These are phyloP conservation scores for Brachyhypopomus occidentalis DNA, from an alignment of 2,113 vertebrate genomes.

Conservation along the genomic window DNA sequence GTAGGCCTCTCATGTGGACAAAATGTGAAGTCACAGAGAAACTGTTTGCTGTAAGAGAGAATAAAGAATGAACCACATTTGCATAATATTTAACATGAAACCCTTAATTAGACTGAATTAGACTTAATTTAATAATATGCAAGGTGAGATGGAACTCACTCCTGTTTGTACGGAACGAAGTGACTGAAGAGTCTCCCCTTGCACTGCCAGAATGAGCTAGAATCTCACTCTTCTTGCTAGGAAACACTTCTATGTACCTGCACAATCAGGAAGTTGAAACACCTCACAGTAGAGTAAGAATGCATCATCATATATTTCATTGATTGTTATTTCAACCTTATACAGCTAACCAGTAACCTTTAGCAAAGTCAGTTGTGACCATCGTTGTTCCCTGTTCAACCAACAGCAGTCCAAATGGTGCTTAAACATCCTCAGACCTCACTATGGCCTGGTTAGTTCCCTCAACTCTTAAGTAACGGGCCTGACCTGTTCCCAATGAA, in stretches of 20 bases:
- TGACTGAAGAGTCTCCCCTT: slow-evolving; percentile 16
- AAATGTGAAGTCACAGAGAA: slow-evolving; percentile 58
- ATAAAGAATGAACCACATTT: background rate
- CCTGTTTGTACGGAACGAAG: background rate
- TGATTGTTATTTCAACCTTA: background rate
- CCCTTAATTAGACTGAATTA: background rate
- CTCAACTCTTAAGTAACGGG: background rate
- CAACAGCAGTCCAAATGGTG: no score
- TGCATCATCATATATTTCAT: background rate
- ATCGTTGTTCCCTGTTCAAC: no score
- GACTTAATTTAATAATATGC: no score
- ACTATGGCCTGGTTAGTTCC: background rate
- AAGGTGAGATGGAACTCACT: slow-evolving; percentile 1
- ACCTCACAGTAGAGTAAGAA: background rate
- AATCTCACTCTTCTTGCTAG: slow-evolving; percentile 79
- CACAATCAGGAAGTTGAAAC: background rate
- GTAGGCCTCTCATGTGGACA: slow-evolving; percentile 86
- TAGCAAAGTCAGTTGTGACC: background rate
- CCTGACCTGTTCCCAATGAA: slow-evolving; percentile 84
- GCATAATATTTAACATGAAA: background rate
- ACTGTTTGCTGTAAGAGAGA: background rate
- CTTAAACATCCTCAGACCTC: background rate
- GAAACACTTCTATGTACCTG: slow-evolving; percentile 92
- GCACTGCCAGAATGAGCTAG: slow-evolving; percentile 55
- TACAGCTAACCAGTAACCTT: background rate